phyloP scores from a whole-genome alignment of 2,888 invertebrate species.

The Drosophila setosimentum region DNA sequence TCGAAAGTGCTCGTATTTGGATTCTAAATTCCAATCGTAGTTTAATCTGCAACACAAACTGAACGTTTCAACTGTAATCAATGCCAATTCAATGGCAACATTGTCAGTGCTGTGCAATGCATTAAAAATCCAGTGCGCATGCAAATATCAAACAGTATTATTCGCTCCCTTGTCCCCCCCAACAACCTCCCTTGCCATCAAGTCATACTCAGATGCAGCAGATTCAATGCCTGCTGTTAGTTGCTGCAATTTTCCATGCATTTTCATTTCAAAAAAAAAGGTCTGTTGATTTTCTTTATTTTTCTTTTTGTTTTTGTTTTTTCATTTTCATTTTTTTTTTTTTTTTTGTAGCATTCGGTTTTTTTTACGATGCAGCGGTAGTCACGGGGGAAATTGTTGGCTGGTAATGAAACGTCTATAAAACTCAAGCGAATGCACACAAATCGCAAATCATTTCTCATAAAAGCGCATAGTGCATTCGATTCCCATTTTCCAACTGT shows the following conservation, averaged over 20 bases:
- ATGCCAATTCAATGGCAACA: conserved; percentile 60
- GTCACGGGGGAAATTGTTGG: conserved; percentile 59
- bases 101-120: conserved; percentile 51
- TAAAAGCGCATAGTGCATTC: conserved; percentile 68
- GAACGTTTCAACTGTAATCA: conserved; percentile 57
- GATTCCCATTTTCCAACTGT: conserved; percentile 27
- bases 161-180: background rate
- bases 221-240: conserved; percentile 5
- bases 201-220: background rate
- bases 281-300: conserved; percentile 4
- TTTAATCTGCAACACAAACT: conserved; percentile 30
- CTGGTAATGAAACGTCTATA: conserved; percentile 78
- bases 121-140: conserved; percentile 66
- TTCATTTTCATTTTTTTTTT: conserved; percentile 30
- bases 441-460: conserved; percentile 79
- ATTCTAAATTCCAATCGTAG: background rate
- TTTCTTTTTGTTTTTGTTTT: conserved; percentile 21
- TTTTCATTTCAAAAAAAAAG: conserved; percentile 58
- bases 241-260: conserved; percentile 71
- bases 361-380: conserved; percentile 56
- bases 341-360: conserved; percentile 1
- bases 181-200: background rate
- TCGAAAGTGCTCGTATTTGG: background rate
- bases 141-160: conserved; percentile 52
- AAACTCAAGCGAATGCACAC: conserved; percentile 79